phyloP scores from a whole-genome alignment of 2,797 vertebrate genomes.

The Perodicticus potto region DNA sequence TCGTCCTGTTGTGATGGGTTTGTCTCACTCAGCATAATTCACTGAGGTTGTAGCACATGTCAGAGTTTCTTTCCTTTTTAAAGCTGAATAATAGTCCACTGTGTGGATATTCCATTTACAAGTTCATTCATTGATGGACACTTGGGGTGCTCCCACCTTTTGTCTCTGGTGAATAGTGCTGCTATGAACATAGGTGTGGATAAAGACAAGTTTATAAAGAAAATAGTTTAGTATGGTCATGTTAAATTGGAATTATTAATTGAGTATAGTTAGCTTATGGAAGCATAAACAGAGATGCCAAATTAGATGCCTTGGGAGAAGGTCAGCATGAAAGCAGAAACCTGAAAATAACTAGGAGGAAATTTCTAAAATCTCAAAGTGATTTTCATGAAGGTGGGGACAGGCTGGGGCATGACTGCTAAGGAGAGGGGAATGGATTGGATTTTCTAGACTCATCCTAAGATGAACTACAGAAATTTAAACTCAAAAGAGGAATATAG shows the following conservation, averaged over 20 bases:
- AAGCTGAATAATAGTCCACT: not conserved
- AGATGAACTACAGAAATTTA: not conserved
- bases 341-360: not conserved
- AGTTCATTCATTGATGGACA: not conserved
- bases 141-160: not conserved
- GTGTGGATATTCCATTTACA: not conserved
- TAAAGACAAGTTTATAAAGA: not conserved
- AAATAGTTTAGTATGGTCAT: not conserved
- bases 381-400: not conserved
- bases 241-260: not conserved
- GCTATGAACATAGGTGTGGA: not conserved
- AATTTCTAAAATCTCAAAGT: not conserved
- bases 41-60: not conserved
- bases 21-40: not conserved
- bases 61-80: not conserved
- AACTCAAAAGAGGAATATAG: not conserved
- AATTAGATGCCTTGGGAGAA: not conserved
- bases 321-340: not conserved
- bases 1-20: not conserved
- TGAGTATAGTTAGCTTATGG: not conserved
- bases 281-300: not conserved
- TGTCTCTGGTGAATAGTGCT: not conserved
- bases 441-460: constrained; percentile 9
- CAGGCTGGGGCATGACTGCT: not conserved
- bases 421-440: not conserved